Percentiles rank a stretch among this genome's conserved stretches.
These are phyloP conservation scores for Pardalotus punctatus DNA, from an alignment of 2,113 vertebrate genomes.

Conservation along the genomic window DNA sequence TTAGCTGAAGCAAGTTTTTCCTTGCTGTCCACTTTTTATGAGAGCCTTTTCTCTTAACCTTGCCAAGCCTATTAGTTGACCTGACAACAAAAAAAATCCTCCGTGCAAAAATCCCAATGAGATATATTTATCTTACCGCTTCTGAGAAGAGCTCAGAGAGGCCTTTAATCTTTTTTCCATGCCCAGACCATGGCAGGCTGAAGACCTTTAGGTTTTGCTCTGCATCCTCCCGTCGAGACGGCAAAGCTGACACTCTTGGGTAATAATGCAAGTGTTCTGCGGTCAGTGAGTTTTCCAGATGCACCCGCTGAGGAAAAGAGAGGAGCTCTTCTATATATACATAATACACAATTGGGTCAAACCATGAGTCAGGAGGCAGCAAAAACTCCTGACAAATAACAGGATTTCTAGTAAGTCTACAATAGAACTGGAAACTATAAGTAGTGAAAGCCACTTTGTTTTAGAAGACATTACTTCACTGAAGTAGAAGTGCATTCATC, in stretches of 20 bases:
- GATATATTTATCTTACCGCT: neutral
- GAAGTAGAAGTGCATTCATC: neutral
- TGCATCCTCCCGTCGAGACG: rapidly evolving
- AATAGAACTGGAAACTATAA: neutral
- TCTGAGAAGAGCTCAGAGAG: neutral
- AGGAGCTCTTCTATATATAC: neutral
- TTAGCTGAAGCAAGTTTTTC: neutral
- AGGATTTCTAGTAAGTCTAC: neutral
- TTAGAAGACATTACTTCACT: neutral
- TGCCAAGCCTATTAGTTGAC: neutral
- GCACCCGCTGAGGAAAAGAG: neutral
- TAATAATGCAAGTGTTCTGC: neutral
- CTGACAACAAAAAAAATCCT: neutral
- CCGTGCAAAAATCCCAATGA: neutral
- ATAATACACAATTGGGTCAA: neutral
- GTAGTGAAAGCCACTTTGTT: neutral
- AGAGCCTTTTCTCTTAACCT: neutral
- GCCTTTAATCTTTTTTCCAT: neutral
- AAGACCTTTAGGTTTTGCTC: neutral
- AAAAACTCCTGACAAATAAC: neutral
- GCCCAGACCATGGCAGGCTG: neutral
- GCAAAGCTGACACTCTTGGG: neutral
- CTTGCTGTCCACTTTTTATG: neutral
- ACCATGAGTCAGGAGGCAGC: neutral
- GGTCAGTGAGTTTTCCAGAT: neutral